Evolutionary conservation across 2,888 invertebrate species (phyloP), one percentile per base, ranked within the genome.

Genomic region (Himalopsyche tibetana): DNA sequence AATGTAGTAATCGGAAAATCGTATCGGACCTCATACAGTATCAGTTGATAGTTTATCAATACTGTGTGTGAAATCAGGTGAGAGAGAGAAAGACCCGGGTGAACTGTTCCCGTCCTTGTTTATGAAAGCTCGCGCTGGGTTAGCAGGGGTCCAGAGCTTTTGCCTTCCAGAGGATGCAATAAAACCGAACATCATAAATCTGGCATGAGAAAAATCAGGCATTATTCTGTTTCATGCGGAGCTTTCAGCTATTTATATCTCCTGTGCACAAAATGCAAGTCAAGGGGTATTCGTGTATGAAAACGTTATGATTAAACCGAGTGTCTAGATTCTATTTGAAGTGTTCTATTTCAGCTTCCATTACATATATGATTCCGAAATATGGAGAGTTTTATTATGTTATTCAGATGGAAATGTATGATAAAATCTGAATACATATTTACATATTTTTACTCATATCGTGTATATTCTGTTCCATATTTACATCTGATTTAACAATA

Each of bases 1-100:
- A 15, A 19, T 15, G 80, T 42, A 51, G 80, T 19, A 12, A 80
- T 19, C 17, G 55, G 36, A 51, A 19, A 56, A 28, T 55, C 28
- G 40, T 40, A 69, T 56, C 74, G 40, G 83, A 83, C 56, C 45
- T 36, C 83, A 28, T 42, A 83, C 56, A 51, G 40, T 83, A 45
- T 83, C 83, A 40, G 83, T 45, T 83, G 83, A 83, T 83, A 83
- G 83, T 83, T 83, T 83, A 83, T 83, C 83, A 83, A 83, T 83
- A 83, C 83, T 45, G 28, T 38, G 83, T 56, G 40, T 40, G 36
- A 51, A 40, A 55, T 40, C 45, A 55, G 51, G 56, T 40, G 56
- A 17, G 82, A 82, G 82, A 11, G 82, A 55, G 56, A 56, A 9
- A 28, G 17, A 55, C 5, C n/a, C 55, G 38, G 38, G 36, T 28